A percentile compares a stretch with the other conserved stretches of the same genome.
Evolutionary conservation across 2,113 vertebrate species (phyloP).

Genomic region (Mirounga angustirostris): DNA sequence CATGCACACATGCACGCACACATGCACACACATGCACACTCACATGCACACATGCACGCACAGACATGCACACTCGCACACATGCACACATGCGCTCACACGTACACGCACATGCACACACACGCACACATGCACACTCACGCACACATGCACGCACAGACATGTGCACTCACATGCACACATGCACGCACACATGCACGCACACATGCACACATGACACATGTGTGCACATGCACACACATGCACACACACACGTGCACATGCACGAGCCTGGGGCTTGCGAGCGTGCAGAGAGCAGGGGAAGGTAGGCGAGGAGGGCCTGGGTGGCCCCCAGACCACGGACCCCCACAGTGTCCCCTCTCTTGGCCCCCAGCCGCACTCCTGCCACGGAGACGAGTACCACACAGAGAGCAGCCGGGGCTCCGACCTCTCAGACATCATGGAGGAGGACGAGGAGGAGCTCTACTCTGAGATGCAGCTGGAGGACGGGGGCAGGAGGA

Average conservation of each 20-base stretch:
- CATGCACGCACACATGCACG: not conserved
- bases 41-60: rapidly evolving
- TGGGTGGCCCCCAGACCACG: not conserved
- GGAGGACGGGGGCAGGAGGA: constrained; percentile 94
- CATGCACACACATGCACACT: too few species aligned
- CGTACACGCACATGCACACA: too few species aligned
- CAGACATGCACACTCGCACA: not conserved
- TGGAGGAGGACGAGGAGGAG: constrained; percentile 99
- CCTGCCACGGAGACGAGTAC: constrained; percentile 96
- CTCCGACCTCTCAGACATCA: constrained; percentile 97
- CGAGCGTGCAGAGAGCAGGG: not conserved
- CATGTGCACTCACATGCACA: too few species aligned
- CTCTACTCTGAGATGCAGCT: constrained; percentile 98
- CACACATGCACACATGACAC: not conserved
- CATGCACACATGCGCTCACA: too few species aligned
- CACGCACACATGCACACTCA: too few species aligned
- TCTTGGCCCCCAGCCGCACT: constrained; percentile 88
- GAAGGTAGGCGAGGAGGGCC: not conserved
- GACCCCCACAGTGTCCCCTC: not conserved
- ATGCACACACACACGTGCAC: too few species aligned
- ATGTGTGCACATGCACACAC: too few species aligned
- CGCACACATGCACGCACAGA: not conserved
- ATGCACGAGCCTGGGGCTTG: not conserved
- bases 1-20: too few species aligned
- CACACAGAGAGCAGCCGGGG: constrained; percentile 98